These are phyloP conservation scores for Dynastes grantii DNA, from an alignment of 2,888 invertebrate species.

Conservation along the genomic window DNA sequence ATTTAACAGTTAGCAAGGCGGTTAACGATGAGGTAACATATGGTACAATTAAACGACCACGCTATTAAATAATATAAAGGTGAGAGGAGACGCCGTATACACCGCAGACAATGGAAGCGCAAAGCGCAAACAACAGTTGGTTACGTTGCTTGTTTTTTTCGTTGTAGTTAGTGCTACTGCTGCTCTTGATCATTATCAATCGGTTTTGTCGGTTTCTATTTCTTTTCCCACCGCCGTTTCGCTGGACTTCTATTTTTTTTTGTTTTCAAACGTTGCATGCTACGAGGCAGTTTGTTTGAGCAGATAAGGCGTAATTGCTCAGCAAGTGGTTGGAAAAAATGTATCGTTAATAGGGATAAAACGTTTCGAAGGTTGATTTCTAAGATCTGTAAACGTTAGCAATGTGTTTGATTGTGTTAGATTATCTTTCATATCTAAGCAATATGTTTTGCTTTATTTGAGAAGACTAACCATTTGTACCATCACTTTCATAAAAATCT, in stretches of 20 bases:
- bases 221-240: constrained; percentile 2
- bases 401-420: too few relatives aligned
- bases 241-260: not conserved
- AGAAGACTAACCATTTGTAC: too few relatives aligned
- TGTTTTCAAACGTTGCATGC: not conserved
- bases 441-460: too few relatives aligned
- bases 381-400: too few relatives aligned
- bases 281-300: constrained; percentile 7
- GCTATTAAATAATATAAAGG: constrained; percentile 2
- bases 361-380: too few relatives aligned
- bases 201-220: constrained; percentile 7
- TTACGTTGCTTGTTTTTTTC: constrained; percentile 6
- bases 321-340: not conserved
- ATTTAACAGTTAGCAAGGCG: not conserved
- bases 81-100: not conserved
- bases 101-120: not conserved
- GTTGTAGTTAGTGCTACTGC: not conserved
- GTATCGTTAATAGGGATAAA: not conserved
- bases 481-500: too few relatives aligned
- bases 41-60: constrained; percentile 13
- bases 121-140: constrained; percentile 18
- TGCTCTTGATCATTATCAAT: constrained; percentile 6
- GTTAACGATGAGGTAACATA: constrained; percentile 1
- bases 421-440: too few relatives aligned
- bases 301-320: not conserved